These are phyloP conservation scores for Hystrix cristata DNA, from an alignment of 2,113 vertebrate species.

Conservation along the genomic window DNA sequence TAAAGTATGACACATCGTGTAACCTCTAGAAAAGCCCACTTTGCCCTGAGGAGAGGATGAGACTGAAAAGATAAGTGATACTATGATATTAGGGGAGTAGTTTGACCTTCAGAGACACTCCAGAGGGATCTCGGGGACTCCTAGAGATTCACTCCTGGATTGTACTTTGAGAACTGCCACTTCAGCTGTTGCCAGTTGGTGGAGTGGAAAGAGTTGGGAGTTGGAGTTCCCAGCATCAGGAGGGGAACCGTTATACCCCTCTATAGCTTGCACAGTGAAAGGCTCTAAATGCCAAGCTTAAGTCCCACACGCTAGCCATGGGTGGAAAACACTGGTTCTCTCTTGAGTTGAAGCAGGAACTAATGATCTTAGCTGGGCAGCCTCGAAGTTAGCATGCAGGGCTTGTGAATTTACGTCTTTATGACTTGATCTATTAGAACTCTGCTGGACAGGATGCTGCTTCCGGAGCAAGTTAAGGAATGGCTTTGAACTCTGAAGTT, in stretches of 20 bases:
- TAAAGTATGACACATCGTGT: neutral
- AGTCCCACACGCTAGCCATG: neutral
- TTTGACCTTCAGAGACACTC: neutral
- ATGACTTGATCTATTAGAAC: neutral
- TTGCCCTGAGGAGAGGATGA: neutral
- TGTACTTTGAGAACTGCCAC: neutral
- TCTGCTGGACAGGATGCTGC: neutral
- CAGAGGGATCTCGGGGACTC: neutral
- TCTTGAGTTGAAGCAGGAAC: neutral
- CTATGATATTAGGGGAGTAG: neutral
- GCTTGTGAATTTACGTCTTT: neutral
- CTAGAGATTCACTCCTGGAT: neutral
- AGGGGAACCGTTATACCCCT: neutral
- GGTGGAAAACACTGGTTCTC: neutral
- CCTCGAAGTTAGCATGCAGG: neutral
- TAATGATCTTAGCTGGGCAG: neutral
- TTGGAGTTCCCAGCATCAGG: neutral
- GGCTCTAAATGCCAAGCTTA: neutral
- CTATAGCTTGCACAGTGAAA: neutral
- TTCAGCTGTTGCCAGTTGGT: neutral
- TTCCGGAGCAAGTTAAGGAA: neutral
- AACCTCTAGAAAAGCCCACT: neutral
- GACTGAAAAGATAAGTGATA: neutral
- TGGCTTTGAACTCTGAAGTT: neutral
- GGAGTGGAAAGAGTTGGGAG: neutral